Percentiles rank a stretch among this genome's conserved stretches.
Conservation (phyloP, 2,797 vertebrate genomes). For the Catamblyrhynchus diadema region DNA sequence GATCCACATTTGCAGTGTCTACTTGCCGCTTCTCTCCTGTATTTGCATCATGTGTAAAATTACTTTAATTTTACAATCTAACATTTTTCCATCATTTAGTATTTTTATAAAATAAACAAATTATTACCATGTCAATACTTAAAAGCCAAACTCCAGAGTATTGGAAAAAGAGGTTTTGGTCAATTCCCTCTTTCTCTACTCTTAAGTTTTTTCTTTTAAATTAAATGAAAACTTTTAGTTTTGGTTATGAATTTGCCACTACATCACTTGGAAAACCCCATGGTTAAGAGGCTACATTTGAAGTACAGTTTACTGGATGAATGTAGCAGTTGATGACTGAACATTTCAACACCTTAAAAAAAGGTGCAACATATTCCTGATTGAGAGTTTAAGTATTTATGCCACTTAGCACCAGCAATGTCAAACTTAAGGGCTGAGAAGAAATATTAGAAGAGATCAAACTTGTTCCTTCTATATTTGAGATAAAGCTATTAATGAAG, state of each 20-base stretch:
- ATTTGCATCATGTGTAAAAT: neutral
- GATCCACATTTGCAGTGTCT: neutral
- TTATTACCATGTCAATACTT: neutral
- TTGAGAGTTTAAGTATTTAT: neutral
- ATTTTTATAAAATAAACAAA: neutral
- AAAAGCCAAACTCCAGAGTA: neutral
- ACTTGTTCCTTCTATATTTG: neutral
- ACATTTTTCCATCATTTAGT: neutral
- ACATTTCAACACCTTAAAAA: neutral
- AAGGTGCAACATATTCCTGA: neutral
- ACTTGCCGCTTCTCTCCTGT: neutral
- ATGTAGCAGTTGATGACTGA: neutral
- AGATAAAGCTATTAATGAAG: neutral
- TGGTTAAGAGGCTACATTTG: neutral
- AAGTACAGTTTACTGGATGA: neutral
- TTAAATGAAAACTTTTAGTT: neutral
- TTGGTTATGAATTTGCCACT: neutral
- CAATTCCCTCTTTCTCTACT: neutral
- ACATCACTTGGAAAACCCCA: neutral
- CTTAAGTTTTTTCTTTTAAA: neutral
- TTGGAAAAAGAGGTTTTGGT: neutral
- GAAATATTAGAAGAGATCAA: neutral
- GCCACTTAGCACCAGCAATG: neutral
- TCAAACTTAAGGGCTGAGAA: neutral
- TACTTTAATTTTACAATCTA: neutral